phyloP scores from a whole-genome alignment of 1,140 invertebrate species.

The Vanessa tameamea region DNA sequence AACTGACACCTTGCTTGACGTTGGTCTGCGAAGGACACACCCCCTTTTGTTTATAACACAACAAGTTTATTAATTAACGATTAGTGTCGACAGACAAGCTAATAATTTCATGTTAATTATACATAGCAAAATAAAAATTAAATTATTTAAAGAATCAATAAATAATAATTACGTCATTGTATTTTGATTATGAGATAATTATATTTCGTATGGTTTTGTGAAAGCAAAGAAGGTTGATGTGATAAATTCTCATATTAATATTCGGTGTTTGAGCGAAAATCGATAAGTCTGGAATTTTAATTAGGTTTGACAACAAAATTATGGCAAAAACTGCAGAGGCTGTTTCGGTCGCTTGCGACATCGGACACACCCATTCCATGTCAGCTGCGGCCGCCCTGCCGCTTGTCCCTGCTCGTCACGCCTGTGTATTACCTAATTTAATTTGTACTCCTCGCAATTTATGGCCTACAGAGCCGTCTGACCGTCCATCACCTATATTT shows the following conservation, averaged over 20 bases:
- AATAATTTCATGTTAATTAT: background rate
- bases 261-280: slow-evolving; percentile 9
- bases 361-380: slow-evolving; percentile 73
- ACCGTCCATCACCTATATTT: slow-evolving; percentile 59
- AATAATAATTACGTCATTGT: no score
- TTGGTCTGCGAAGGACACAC: slow-evolving; percentile 49
- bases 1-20: slow-evolving; percentile 64
- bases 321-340: slow-evolving; percentile 48
- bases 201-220: background rate
- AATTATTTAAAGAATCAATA: background rate
- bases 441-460: slow-evolving; percentile 77
- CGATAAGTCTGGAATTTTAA: slow-evolving; percentile 12
- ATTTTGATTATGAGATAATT: no score
- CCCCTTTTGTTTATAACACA: slow-evolving; percentile 64
- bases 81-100: slow-evolving; percentile 19
- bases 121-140: background rate
- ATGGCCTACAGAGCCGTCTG: slow-evolving; percentile 67
- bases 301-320: slow-evolving; percentile 33
- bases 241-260: background rate
- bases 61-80: slow-evolving; percentile 58
- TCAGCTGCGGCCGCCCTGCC: slow-evolving; percentile 57
- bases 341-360: slow-evolving; percentile 41
- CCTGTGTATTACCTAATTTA: slow-evolving; percentile 78
- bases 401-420: slow-evolving; percentile 66
- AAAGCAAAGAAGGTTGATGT: background rate